These are phyloP conservation scores for Coracias cyanogaster DNA, from an alignment of 2,797 vertebrate genomes.

Conservation along the genomic window DNA sequence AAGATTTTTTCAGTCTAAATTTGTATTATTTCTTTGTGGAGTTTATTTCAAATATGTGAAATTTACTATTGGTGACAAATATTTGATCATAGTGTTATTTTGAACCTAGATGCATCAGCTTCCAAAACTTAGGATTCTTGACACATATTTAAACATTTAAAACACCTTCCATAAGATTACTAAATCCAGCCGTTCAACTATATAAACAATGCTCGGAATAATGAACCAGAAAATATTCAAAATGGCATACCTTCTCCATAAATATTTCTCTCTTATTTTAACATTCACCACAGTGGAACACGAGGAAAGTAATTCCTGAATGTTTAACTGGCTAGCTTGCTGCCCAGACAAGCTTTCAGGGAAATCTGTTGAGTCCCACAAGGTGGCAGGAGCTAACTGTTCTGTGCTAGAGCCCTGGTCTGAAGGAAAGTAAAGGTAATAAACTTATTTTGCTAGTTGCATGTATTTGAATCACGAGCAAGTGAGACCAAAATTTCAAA, in stretches of 20 bases:
- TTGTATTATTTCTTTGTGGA: background rate
- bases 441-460: background rate
- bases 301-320: background rate
- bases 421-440: background rate
- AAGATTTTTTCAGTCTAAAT: background rate
- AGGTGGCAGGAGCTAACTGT: conserved; percentile 69
- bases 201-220: conserved; percentile 17
- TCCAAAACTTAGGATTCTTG: conserved; percentile 36
- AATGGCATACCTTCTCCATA: background rate
- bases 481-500: background rate
- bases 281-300: background rate
- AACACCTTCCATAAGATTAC: background rate
- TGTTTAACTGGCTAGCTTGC: background rate
- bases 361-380: conserved; percentile 34
- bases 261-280: conserved; percentile 26
- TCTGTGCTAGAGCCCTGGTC: background rate
- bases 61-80: background rate
- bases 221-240: background rate
- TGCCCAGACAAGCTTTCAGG: background rate
- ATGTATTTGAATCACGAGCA: background rate
- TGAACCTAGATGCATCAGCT: conserved; percentile 14
- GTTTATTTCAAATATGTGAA: background rate
- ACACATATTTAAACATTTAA: conserved; percentile 47
- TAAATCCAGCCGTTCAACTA: background rate
- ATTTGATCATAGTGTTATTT: conserved; percentile 47